A percentile compares a stretch with the other conserved stretches of the same genome.
These are phyloP conservation scores for Campoletis sonorensis DNA, from an alignment of 1,140 invertebrate species.

Conservation along the genomic window DNA sequence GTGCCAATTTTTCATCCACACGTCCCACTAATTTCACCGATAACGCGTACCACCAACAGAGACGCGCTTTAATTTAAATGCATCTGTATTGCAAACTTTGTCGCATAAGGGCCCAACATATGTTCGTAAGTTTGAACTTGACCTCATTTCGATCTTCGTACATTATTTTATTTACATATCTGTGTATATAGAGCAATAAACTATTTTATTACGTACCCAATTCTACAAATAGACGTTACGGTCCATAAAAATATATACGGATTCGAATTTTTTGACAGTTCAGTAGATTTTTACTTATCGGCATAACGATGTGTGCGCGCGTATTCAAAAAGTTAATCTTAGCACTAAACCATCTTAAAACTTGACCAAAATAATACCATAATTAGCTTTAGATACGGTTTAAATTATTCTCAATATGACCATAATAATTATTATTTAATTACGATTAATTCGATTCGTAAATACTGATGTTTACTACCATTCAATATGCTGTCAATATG, in stretches of 20 bases:
- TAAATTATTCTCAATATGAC: neutral
- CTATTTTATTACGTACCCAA: neutral
- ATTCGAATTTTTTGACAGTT: neutral
- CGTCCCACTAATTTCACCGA: neutral
- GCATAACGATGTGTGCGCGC: slow-evolving; percentile 5
- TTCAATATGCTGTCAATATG: too few species aligned
- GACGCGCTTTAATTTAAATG: neutral
- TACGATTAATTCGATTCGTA: too few species aligned
- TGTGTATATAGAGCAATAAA: neutral
- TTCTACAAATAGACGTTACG: neutral
- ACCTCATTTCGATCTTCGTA: neutral
- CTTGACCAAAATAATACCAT: neutral
- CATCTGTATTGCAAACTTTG: neutral
- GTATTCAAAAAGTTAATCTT: neutral
- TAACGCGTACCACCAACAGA: neutral
- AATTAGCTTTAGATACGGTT: neutral
- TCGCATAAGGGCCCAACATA: neutral
- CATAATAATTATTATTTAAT: too few species aligned
- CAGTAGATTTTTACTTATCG: too few species aligned
- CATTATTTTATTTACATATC: neutral
- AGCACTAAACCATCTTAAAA: neutral
- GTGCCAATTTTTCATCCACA: neutral
- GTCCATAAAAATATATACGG: neutral
- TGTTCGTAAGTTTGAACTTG: neutral
- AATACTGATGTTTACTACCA: too few species aligned